Evolutionary conservation across 2,797 vertebrate species (phyloP).

Genomic region (Chrysocyon brachyurus): DNA sequence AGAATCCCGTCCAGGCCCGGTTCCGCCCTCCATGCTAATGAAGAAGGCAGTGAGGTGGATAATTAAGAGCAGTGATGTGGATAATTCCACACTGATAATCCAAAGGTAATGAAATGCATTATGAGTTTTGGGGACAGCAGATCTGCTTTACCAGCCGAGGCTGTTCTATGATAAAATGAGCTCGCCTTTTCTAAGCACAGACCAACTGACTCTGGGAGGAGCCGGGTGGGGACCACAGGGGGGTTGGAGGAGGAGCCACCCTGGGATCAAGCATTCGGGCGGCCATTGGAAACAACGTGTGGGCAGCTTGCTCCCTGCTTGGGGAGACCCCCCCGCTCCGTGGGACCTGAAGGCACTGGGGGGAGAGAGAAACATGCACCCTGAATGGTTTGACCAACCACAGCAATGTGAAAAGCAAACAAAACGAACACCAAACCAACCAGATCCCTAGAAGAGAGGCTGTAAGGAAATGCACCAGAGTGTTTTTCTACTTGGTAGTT

Average conservation of each 20-base stretch:
- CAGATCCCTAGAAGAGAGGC: background rate
- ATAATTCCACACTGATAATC: slow-evolving; percentile 81
- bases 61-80: slow-evolving; percentile 82
- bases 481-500: background rate
- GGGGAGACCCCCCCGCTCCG: background rate
- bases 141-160: slow-evolving; percentile 46
- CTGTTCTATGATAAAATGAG: slow-evolving; percentile 60
- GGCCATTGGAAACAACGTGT: background rate
- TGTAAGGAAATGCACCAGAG: background rate
- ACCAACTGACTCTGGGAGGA: slow-evolving; percentile 28
- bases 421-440: background rate
- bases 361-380: background rate
- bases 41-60: slow-evolving; percentile 80
- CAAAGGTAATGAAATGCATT: slow-evolving; percentile 81
- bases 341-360: background rate
- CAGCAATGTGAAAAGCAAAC: background rate
- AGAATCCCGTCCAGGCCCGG: slow-evolving; percentile 55
- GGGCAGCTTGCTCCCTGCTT: background rate
- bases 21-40: slow-evolving; percentile 79
- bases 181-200: slow-evolving; percentile 28
- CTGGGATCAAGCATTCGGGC: background rate
- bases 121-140: slow-evolving; percentile 41
- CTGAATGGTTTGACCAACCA: background rate
- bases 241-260: background rate
- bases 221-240: background rate